These are phyloP conservation scores for Suillia variegata DNA, from an alignment of 2,888 invertebrate species.

Conservation along the genomic window DNA sequence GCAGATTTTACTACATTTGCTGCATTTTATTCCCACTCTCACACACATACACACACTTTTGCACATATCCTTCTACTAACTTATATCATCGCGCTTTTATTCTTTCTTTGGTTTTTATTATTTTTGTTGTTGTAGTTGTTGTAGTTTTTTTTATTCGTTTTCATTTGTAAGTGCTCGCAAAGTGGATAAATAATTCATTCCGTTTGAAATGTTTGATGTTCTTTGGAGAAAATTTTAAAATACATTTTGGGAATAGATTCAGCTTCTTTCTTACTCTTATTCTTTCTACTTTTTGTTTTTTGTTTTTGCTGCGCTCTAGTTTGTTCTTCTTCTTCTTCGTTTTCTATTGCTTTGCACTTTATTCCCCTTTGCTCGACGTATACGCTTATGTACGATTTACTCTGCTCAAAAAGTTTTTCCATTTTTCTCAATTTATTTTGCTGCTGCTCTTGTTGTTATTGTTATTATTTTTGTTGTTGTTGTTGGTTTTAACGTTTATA, in stretches of 20 bases:
- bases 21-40: neutral
- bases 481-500: neutral
- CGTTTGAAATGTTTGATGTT: slow-evolving; percentile 51
- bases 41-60: slow-evolving; percentile 9
- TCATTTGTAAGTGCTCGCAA: slow-evolving; percentile 35
- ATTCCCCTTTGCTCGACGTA: neutral
- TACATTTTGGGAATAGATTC: neutral
- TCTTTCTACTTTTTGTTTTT: neutral
- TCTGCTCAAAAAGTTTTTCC: neutral
- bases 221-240: slow-evolving; percentile 31
- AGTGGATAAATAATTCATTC: slow-evolving; percentile 55
- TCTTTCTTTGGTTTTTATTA: too few relatives aligned
- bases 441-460: too few relatives aligned
- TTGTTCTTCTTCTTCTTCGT: neutral
- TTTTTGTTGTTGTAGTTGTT: too few relatives aligned
- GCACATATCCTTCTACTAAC: neutral
- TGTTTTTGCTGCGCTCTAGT: slow-evolving; percentile 10
- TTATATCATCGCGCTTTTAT: too few relatives aligned
- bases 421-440: slow-evolving; percentile 10
- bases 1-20: neutral
- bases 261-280: neutral
- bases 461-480: too few relatives aligned
- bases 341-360: slow-evolving; percentile 2
- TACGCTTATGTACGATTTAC: too few relatives aligned
- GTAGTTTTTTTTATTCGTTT: neutral